Evolutionary conservation across 2,888 invertebrate genomes (phyloP).

Genomic region (Holacanthella duospinosa): DNA sequence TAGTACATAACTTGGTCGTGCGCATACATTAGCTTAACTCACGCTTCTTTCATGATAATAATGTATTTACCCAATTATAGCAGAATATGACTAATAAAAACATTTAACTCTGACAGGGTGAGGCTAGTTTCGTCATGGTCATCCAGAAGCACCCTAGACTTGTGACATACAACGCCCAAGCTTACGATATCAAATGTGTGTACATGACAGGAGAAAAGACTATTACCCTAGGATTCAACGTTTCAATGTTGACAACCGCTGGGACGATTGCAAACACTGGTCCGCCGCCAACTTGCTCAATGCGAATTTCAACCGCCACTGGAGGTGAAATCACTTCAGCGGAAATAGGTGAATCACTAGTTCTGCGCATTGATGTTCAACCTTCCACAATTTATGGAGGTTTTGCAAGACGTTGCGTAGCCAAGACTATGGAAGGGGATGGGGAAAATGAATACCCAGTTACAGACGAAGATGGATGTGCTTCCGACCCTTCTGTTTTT

Average conservation of each 20-base stretch:
- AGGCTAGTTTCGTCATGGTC: slow-evolving; percentile 84
- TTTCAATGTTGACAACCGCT: slow-evolving; percentile 87
- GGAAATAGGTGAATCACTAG: slow-evolving; percentile 80
- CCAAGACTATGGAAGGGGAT: slow-evolving; percentile 74
- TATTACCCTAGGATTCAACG: slow-evolving; percentile 84
- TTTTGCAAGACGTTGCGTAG: slow-evolving; percentile 83
- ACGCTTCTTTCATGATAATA: too few species aligned
- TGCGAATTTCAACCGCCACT: slow-evolving; percentile 77
- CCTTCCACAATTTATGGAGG: slow-evolving; percentile 83
- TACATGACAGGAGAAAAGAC: slow-evolving; percentile 90
- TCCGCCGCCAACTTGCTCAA: slow-evolving; percentile 81
- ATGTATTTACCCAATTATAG: too few species aligned
- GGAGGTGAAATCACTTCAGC: slow-evolving; percentile 83
- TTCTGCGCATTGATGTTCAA: slow-evolving; percentile 72
- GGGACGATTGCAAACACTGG: slow-evolving; percentile 92
- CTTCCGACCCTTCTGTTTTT: slow-evolving; percentile 82
- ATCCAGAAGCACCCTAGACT: slow-evolving; percentile 94
- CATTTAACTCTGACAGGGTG: slow-evolving; percentile 51
- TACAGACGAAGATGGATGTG: slow-evolving; percentile 87
- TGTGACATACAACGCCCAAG: slow-evolving; percentile 86
- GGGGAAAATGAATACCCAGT: slow-evolving; percentile 83
- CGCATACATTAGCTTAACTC: too few species aligned
- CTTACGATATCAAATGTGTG: slow-evolving; percentile 90
- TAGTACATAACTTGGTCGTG: too few species aligned
- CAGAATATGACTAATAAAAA: background rate